Evolutionary conservation across 2,888 invertebrate genomes (phyloP).

Genomic region (Teinopalpus imperialis): DNA sequence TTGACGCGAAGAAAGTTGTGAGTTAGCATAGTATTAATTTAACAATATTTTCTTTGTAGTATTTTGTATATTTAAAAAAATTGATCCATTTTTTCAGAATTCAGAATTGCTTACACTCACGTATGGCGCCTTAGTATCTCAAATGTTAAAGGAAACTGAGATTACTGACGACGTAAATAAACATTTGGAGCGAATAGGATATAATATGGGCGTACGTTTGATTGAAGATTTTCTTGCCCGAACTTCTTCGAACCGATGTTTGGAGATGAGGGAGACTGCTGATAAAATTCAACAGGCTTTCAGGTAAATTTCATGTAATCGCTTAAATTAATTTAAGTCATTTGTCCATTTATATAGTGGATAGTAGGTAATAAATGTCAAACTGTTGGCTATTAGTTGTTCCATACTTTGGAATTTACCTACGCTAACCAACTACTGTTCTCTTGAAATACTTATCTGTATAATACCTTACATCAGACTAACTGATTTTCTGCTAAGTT

Average conservation of each 20-base stretch:
- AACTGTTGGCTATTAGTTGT: no score
- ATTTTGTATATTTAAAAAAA: slow-evolving; percentile 23
- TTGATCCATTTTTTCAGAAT: slow-evolving; percentile 84
- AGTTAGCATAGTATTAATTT: slow-evolving; percentile 45
- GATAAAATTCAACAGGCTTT: slow-evolving; percentile 94
- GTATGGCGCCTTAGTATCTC: slow-evolving; percentile 98
- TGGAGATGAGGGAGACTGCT: slow-evolving; percentile 98
- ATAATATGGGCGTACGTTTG: slow-evolving; percentile 98
- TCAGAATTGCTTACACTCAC: slow-evolving; percentile 98
- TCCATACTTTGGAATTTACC: no score
- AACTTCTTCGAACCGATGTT: slow-evolving; percentile 93
- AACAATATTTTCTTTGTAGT: slow-evolving; percentile 18
- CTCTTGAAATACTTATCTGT: no score
- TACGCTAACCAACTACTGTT: no score
- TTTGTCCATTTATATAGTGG: no score
- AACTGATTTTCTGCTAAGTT: no score
- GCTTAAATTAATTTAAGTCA: no score
- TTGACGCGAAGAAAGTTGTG: slow-evolving; percentile 91
- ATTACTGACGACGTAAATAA: slow-evolving; percentile 99
- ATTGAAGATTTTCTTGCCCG: slow-evolving; percentile 99
- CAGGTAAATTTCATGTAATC: no score
- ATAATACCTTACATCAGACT: no score
- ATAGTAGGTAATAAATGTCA: no score
- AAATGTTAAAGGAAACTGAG: slow-evolving; percentile 97
- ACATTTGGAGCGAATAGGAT: slow-evolving; percentile 96